Conservation (phyloP, 2,113 vertebrate genomes). For the Camelus dromedarius region DNA sequence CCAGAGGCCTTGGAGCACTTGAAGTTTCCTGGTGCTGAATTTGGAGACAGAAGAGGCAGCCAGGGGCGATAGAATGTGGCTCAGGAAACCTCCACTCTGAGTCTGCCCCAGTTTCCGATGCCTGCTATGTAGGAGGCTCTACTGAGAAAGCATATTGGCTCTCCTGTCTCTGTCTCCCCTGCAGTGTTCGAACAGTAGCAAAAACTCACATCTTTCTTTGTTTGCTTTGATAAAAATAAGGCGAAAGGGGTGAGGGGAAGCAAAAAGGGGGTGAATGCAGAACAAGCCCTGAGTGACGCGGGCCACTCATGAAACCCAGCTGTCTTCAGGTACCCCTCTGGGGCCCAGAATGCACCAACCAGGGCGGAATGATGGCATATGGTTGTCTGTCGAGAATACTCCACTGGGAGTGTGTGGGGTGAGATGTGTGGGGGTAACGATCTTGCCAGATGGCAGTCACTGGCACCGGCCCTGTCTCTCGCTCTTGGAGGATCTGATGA, state of each 20-base stretch:
- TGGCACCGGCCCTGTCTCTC: neutral
- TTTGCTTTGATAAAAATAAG: slow-evolving; percentile 49
- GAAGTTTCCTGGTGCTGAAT: slow-evolving; percentile 56
- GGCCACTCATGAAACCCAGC: neutral
- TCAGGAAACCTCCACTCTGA: slow-evolving; percentile 73
- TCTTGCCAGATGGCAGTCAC: slow-evolving; percentile 59
- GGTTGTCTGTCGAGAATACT: slow-evolving; percentile 51
- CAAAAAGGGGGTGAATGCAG: neutral
- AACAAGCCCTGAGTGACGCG: neutral
- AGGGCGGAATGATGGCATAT: neutral
- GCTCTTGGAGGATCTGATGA: neutral
- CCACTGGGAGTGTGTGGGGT: neutral
- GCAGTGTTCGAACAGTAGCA: neutral
- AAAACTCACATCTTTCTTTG: neutral
- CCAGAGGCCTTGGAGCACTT: slow-evolving; percentile 13
- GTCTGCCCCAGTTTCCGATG: slow-evolving; percentile 11
- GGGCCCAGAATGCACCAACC: neutral
- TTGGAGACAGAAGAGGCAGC: slow-evolving; percentile 68
- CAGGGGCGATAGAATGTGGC: slow-evolving; percentile 63
- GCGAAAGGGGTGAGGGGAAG: neutral
- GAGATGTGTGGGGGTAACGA: slow-evolving; percentile 45
- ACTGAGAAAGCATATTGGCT: slow-evolving; percentile 20
- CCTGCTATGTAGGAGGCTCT: slow-evolving; percentile 48
- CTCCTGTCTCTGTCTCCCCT: neutral
- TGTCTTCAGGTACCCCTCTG: neutral